Evolutionary conservation across 2,113 vertebrate genomes (phyloP), one percentile per base, ranked within the genome.

Genomic region (Plecotus auritus): DNA sequence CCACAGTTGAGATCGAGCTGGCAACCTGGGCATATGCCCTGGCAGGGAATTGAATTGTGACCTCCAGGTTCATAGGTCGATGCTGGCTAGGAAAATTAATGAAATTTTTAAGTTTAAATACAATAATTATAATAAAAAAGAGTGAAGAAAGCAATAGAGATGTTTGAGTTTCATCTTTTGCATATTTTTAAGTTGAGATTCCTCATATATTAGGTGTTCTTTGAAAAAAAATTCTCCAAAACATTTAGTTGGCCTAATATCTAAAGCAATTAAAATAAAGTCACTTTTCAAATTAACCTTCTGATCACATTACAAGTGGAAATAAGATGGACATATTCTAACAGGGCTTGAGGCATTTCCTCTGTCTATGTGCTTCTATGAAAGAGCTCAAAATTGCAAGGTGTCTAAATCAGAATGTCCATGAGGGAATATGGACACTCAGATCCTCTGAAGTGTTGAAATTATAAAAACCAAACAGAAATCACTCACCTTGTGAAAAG

Each of bases 401-500:
- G 17, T 80, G 54, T 94, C 42, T 90, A 70, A 92, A 51, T 89
- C 61, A 88, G n/a, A 90, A 59, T 54, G 37, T 80, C 70, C 85
- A 49, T 59, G 35, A 88, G 95, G 95, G 92, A 96, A 61, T 86
- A 88, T 80, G 37, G 45, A 73, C 47, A 67, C 26, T 80, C 70
- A 92, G 82, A 74, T 86, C 35, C 35, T 90, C 61, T 66, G 73
- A 96, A 92, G 92, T 97, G 95, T 90, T 90, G 42, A 40, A 96
- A 96, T 96, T 90, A 90, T 88, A 95, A 94, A 90, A 93, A 85
- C 28, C 74, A 84, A 90, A 91, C 66, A 96, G 73, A 95, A 95
- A 95, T 96, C 93, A 93, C 83, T 88, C 93, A 97, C 85, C 95
- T 96, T 96, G 93, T 95, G 96, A 97, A 96, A 97, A 97, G 92